These are phyloP conservation scores for Brachyrhaphis roseni DNA, from an alignment of 2,797 vertebrate species.

Conservation along the genomic window DNA sequence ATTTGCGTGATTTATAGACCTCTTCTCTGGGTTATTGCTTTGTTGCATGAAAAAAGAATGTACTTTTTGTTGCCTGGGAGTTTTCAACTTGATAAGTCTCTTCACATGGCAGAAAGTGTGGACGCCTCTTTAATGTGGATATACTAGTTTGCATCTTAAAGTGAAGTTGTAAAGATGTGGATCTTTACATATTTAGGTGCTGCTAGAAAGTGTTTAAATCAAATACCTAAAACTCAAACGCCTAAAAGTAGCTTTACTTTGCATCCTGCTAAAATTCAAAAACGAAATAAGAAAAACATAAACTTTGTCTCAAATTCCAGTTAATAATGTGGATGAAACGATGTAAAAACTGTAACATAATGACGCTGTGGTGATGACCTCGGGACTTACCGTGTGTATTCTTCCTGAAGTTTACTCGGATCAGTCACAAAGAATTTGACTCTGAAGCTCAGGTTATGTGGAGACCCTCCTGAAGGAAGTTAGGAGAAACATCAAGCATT, in stretches of 20 bases:
- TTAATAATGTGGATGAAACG: too few relatives aligned
- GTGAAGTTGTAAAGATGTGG: background rate
- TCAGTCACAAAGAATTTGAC: conserved; percentile 99
- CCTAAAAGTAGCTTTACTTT: background rate
- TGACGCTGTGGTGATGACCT: too few relatives aligned
- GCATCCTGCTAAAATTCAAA: background rate
- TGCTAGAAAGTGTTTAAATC: background rate
- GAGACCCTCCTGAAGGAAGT: conserved; percentile 88
- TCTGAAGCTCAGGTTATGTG: conserved; percentile 95
- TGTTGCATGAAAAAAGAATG: background rate
- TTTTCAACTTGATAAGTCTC: background rate
- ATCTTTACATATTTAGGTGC: background rate
- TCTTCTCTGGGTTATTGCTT: background rate
- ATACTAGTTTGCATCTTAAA: background rate
- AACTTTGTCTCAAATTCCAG: background rate
- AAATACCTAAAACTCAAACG: background rate
- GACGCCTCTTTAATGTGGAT: background rate
- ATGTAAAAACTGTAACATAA: background rate
- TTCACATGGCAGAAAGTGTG: background rate
- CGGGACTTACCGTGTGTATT: conserved; percentile 92
- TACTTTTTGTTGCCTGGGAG: background rate
- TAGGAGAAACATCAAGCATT: background rate
- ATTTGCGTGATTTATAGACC: background rate
- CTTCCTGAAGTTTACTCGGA: conserved; percentile 96
- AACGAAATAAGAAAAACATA: background rate